Evolutionary conservation across 2,113 vertebrate species (phyloP).

Genomic region (Campylorhamphus procurvoides): DNA sequence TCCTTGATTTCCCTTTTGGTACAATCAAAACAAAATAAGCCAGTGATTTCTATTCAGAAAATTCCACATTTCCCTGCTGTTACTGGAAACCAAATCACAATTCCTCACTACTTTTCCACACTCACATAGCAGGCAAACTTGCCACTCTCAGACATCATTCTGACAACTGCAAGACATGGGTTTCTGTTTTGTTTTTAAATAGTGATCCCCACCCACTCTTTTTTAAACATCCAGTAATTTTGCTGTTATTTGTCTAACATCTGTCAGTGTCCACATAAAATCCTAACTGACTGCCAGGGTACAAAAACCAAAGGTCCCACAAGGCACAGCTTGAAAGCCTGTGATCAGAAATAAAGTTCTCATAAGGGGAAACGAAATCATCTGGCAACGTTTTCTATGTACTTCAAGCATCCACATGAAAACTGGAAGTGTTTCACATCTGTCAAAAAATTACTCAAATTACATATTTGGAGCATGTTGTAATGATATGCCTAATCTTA

Average conservation of each 20-base stretch:
- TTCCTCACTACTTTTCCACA: neutral
- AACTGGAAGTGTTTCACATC: neutral
- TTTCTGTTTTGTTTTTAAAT: neutral
- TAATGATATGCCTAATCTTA: neutral
- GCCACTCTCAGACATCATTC: neutral
- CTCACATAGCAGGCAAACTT: neutral
- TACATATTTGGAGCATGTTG: neutral
- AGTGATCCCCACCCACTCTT: neutral
- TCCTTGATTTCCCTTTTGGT: neutral
- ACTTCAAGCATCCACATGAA: neutral
- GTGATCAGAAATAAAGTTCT: neutral
- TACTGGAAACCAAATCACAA: fast-evolving
- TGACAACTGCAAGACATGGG: fast-evolving
- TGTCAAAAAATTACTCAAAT: constrained; percentile 7
- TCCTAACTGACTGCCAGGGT: neutral
- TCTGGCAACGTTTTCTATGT: neutral
- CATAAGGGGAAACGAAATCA: neutral
- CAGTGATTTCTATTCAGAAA: neutral
- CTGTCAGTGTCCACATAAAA: neutral
- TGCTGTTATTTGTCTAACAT: neutral
- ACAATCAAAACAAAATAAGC: neutral
- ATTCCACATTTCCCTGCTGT: neutral
- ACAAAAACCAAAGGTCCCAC: neutral
- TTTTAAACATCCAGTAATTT: neutral
- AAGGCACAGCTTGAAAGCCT: neutral